Conservation (phyloP, 2,797 vertebrate species). For the Hemibagrus guttatus region DNA sequence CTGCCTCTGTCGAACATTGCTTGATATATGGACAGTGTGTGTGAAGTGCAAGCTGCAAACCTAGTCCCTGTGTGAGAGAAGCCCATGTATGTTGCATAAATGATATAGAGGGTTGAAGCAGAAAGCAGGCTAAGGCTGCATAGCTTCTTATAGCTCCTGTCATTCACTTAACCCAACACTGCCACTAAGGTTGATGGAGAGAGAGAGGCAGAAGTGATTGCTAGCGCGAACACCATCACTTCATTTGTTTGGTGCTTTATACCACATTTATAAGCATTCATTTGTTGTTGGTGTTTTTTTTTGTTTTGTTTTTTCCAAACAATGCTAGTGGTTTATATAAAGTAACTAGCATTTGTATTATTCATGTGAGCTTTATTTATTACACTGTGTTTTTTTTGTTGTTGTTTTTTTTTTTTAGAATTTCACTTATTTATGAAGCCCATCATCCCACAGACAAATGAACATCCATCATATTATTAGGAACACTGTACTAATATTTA, state of each 20-base stretch:
- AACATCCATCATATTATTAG: not conserved
- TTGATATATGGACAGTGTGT: conserved; percentile 20
- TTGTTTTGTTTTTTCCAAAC: not conserved
- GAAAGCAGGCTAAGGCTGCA: conserved; percentile 20
- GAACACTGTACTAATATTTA: not conserved
- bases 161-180: not conserved
- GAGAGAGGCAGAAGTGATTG: not conserved
- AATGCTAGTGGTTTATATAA: not conserved
- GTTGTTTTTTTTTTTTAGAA: not conserved
- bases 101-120: conserved; percentile 7
- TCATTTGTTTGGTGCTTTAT: not conserved
- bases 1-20: conserved; percentile 31
- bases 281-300: no score
- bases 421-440: not conserved
- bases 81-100: conserved; percentile 14
- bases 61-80: conserved; percentile 24
- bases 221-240: not conserved
- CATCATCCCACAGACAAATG: not conserved
- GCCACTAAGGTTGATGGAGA: not conserved
- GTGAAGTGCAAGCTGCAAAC: conserved; percentile 37
- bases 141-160: not conserved
- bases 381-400: not conserved
- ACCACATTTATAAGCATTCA: not conserved
- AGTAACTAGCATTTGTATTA: not conserved
- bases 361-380: not conserved